These are phyloP conservation scores for Lindbergichthys nudifrons DNA, from an alignment of 2,797 vertebrate genomes.

Conservation along the genomic window DNA sequence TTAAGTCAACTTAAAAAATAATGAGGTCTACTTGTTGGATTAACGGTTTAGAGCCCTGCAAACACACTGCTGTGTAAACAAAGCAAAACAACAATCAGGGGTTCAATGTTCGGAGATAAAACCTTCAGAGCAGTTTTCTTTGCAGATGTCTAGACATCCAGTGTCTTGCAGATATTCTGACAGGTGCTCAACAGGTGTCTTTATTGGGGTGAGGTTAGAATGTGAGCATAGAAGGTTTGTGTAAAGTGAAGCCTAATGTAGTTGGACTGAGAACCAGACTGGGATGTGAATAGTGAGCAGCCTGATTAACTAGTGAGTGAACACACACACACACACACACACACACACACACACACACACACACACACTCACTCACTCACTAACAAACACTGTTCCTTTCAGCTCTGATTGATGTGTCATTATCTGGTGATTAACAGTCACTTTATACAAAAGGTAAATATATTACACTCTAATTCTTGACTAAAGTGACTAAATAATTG, in stretches of 20 bases:
- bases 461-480: too few relatives aligned
- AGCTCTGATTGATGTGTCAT: conserved; percentile 34
- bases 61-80: neutral
- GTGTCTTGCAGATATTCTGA: conserved; percentile 44
- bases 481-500: too few relatives aligned
- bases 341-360: too few relatives aligned
- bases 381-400: neutral
- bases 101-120: neutral
- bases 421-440: conserved; percentile 15
- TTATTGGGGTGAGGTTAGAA: conserved; percentile 66
- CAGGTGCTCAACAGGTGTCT: conserved; percentile 75
- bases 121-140: neutral
- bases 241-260: conserved; percentile 1
- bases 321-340: neutral
- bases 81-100: neutral
- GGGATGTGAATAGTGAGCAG: conserved; percentile 26
- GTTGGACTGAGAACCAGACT: conserved; percentile 15
- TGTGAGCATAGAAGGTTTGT: conserved; percentile 12
- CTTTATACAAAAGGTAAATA: neutral
- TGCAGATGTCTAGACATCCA: conserved; percentile 42
- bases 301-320: conserved; percentile 48
- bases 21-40: too few relatives aligned
- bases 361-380: neutral
- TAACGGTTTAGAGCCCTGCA: neutral
- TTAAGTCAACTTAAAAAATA: too few relatives aligned